A percentile compares a stretch with the other conserved stretches of the same genome.
Evolutionary conservation across 1,140 invertebrate genomes (phyloP).

Genomic region (Cydia splendana): DNA sequence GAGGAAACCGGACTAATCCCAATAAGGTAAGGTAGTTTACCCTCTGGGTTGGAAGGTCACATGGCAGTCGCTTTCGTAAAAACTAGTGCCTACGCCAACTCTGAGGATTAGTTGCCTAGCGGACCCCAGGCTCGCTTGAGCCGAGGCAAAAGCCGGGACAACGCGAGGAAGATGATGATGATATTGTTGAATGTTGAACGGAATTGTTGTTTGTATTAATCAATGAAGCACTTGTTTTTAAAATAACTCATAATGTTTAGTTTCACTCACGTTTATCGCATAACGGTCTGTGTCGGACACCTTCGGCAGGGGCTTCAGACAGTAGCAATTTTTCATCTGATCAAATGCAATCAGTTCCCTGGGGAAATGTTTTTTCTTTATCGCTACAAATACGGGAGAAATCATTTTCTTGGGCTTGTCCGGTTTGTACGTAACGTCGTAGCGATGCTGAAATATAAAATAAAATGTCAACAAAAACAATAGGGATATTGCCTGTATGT

Average conservation of each 20-base stretch:
- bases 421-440: conserved; percentile 64
- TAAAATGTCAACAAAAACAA: conserved; percentile 19
- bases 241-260: neutral
- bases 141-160: too few relatives aligned
- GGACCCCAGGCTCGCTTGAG: too few relatives aligned
- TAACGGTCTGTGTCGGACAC: conserved; percentile 44
- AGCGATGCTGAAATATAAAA: conserved; percentile 61
- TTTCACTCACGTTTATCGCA: conserved; percentile 46
- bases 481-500: neutral
- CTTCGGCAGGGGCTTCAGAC: conserved; percentile 42
- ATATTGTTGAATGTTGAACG: neutral
- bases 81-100: too few relatives aligned
- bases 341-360: conserved; percentile 61
- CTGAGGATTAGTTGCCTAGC: too few relatives aligned
- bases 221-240: conserved; percentile 7
- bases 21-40: too few relatives aligned
- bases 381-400: conserved; percentile 45
- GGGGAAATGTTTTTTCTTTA: conserved; percentile 48
- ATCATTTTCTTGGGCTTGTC: conserved; percentile 64
- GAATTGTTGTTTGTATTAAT: neutral
- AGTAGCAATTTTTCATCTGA: conserved; percentile 68
- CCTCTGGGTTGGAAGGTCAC: too few relatives aligned
- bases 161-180: too few relatives aligned
- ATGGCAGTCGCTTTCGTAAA: too few relatives aligned
- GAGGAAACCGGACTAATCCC: too few relatives aligned